These are phyloP conservation scores for Chrysomela aeneicollis DNA, from an alignment of 2,888 invertebrate genomes.

Conservation along the genomic window DNA sequence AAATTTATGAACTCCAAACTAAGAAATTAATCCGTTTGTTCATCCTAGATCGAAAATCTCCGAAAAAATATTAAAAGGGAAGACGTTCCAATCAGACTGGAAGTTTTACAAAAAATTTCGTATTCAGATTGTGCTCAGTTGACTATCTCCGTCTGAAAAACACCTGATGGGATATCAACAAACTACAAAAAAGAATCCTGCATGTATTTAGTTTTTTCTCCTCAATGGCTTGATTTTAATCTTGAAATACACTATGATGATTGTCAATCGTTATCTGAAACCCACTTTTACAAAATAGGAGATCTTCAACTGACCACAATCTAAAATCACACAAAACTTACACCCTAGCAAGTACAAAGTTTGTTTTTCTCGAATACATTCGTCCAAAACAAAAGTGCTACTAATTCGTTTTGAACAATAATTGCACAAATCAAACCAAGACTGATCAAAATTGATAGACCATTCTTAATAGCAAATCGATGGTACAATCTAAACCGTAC, in stretches of 20 bases:
- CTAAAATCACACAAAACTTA: constrained; percentile 37
- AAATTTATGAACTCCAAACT: constrained; percentile 3
- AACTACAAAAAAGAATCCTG: too few relatives aligned
- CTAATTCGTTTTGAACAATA: constrained; percentile 48
- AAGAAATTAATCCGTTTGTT: too few relatives aligned
- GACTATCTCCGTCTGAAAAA: constrained; percentile 26
- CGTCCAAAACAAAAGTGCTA: constrained; percentile 44
- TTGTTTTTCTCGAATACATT: constrained; percentile 47
- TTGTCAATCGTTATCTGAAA: not conserved
- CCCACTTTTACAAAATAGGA: not conserved
- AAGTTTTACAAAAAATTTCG: constrained; percentile 38
- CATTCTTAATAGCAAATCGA: too few relatives aligned
- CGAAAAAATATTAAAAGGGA: constrained; percentile 10
- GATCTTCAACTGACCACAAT: constrained; percentile 55
- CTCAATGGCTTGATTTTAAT: not conserved
- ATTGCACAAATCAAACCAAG: constrained; percentile 51
- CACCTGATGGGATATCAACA: too few relatives aligned
- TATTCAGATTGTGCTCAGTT: constrained; percentile 51
- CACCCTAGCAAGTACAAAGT: constrained; percentile 52
- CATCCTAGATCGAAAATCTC: constrained; percentile 4
- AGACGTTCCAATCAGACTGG: constrained; percentile 14
- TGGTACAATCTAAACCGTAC: not conserved
- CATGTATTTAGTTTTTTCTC: not conserved
- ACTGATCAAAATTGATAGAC: constrained; percentile 32
- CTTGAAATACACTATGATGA: not conserved